A percentile compares a stretch with the other conserved stretches of the same genome.
Evolutionary conservation across 2,888 invertebrate species (phyloP).

Genomic region (Spisula solida): DNA sequence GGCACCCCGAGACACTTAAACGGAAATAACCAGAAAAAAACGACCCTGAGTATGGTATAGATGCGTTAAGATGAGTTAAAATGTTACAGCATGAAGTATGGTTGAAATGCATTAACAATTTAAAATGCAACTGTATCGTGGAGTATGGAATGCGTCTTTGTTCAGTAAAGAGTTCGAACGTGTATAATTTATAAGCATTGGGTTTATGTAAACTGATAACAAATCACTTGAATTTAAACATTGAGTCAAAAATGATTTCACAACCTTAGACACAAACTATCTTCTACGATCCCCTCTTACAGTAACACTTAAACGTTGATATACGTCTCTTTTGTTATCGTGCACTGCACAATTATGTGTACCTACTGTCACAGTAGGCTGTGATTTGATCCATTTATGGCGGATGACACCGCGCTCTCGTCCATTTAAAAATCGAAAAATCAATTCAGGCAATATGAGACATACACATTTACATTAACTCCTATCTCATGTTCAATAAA

Average conservation of each 20-base stretch:
- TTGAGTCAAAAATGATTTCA: not conserved
- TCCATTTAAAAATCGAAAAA: constrained; percentile 47
- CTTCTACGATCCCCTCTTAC: not conserved
- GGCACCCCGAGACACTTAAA: no score
- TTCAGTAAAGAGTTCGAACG: no score
- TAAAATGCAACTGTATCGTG: no score
- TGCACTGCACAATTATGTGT: not conserved
- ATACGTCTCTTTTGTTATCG: not conserved
- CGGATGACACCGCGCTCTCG: not conserved
- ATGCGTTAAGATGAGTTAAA: no score
- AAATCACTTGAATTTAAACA: constrained; percentile 1
- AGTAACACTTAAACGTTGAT: not conserved
- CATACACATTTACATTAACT: not conserved
- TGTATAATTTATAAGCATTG: no score
- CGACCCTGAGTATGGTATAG: no score
- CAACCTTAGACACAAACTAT: not conserved
- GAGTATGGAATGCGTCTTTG: no score
- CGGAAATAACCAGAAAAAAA: no score
- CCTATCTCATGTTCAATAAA: not conserved
- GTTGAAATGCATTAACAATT: no score
- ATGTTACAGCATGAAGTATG: no score
- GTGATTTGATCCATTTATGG: constrained; percentile 23
- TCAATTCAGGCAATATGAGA: constrained; percentile 31
- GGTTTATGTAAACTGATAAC: not conserved
- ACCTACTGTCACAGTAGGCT: not conserved